Conservation (phyloP, 2,888 invertebrate species). For the Parascotia fuliginaria region DNA sequence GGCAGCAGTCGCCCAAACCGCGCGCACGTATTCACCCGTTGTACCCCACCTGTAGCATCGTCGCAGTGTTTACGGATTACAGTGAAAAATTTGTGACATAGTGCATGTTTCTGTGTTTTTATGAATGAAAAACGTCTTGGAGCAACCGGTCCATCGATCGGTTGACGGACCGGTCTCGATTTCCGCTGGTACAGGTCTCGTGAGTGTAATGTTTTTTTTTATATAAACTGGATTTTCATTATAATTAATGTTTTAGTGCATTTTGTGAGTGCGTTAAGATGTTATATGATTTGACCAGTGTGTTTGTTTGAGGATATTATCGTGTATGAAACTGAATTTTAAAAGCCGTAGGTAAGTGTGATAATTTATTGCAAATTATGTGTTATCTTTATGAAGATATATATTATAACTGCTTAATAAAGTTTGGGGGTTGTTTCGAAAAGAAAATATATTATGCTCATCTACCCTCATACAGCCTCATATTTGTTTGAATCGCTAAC, state of each 20-base stretch:
- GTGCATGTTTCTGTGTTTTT: slow-evolving; percentile 54
- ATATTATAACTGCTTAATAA: no score
- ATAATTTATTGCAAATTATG: no score
- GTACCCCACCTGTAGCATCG: slow-evolving; percentile 68
- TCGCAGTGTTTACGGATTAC: slow-evolving; percentile 62
- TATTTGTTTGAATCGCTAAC: no score
- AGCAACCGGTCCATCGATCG: slow-evolving; percentile 55
- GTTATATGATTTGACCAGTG: not conserved
- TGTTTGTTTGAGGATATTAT: no score
- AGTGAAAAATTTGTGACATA: slow-evolving; percentile 60
- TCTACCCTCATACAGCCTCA: no score
- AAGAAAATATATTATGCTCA: no score
- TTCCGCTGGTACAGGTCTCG: slow-evolving; percentile 65
- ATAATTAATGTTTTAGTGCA: slow-evolving; percentile 39
- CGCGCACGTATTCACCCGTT: slow-evolving; percentile 48
- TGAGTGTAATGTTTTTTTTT: slow-evolving; percentile 59
- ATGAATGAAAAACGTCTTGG: slow-evolving; percentile 57
- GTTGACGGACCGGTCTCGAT: slow-evolving; percentile 61
- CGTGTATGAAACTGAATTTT: no score
- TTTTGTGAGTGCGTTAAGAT: slow-evolving; percentile 9
- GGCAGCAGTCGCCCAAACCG: slow-evolving; percentile 56
- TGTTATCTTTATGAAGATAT: no score
- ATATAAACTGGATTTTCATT: slow-evolving; percentile 46
- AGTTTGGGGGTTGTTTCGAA: no score
- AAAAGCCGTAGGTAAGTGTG: no score